These are phyloP conservation scores for Rafetus swinhoei DNA, from an alignment of 2,113 vertebrate species.

Conservation along the genomic window DNA sequence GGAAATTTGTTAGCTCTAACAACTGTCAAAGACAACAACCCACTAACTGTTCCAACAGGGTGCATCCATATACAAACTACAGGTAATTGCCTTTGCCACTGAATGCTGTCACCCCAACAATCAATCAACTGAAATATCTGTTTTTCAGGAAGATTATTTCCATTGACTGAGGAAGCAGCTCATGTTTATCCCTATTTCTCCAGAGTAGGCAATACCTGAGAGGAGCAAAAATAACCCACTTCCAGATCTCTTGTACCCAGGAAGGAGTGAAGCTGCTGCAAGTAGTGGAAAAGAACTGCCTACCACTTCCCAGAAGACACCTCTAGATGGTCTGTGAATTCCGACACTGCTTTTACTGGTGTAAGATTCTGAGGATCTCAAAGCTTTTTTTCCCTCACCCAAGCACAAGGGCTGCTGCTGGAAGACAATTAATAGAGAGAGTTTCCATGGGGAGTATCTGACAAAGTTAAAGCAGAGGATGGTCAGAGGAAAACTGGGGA, in stretches of 20 bases:
- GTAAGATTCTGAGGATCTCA: not conserved
- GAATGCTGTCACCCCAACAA: not conserved
- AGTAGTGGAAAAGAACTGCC: fast-evolving
- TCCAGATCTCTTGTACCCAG: not conserved
- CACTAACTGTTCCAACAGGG: not conserved
- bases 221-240: not conserved
- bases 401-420: not conserved
- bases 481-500: not conserved
- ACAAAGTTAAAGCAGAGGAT: not conserved
- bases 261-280: not conserved
- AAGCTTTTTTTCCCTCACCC: not conserved
- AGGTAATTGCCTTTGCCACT: not conserved
- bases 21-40: not conserved
- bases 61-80: not conserved
- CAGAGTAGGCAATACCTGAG: not conserved
- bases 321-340: fast-evolving
- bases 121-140: not conserved
- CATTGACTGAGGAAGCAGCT: not conserved
- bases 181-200: not conserved
- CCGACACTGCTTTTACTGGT: not conserved
- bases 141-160: not conserved
- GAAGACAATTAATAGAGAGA: not conserved
- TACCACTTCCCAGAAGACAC: not conserved
- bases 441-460: not conserved
- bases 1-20: not conserved